Evolutionary conservation across 2,888 invertebrate genomes (phyloP), one percentile per base, ranked within the genome.

Genomic region (Meta bourneti): DNA sequence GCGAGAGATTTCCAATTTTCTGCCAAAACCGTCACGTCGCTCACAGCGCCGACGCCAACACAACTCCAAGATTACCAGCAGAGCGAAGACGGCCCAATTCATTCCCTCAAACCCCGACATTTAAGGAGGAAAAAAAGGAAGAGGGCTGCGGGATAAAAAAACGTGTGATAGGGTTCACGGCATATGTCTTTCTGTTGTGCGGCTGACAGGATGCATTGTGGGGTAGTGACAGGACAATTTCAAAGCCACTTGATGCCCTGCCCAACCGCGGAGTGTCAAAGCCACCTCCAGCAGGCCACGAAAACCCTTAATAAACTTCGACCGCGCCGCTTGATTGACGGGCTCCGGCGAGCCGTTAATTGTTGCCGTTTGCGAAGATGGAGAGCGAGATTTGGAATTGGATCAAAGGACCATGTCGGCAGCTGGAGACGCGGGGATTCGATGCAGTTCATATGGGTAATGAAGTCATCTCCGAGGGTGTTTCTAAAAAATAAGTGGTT

Each of bases 171-270:
- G 80, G 85, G 85, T 85, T 85, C 85, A 72, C 83, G 83, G 89
- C 81, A 89, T 89, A 89, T 89, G 85, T 91, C 86, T 91, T 71
- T 82, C 86, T 71, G 86, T 86, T 81, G 84, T 90, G 82, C 77
- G 19, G 49, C 71, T 91, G 91, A 91, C 91, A 91, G 87, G 77
- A 61, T 16, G 86, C 74, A 91, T 91, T 91, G 91, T 91, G 87
- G 83, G 70, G 19, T 87, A 19, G 54, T 91, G 91, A 91, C 91
- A 91, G 91, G 87, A 91, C 91, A 91, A 91, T 91, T 91, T 91
- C 91, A 87, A 91, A 91, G 91, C 91, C 91, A 91, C 91, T 91
- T 91, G 91, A 91, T 79, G 87, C 82, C 78, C 83, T 79, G 48
- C 69, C 77, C 77, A 52, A 72, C 54, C 78, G 72, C 72, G 74